Evolutionary conservation across 1,140 invertebrate species (phyloP), one percentile per base, ranked within the genome.

Genomic region (Oppia nitens): DNA sequence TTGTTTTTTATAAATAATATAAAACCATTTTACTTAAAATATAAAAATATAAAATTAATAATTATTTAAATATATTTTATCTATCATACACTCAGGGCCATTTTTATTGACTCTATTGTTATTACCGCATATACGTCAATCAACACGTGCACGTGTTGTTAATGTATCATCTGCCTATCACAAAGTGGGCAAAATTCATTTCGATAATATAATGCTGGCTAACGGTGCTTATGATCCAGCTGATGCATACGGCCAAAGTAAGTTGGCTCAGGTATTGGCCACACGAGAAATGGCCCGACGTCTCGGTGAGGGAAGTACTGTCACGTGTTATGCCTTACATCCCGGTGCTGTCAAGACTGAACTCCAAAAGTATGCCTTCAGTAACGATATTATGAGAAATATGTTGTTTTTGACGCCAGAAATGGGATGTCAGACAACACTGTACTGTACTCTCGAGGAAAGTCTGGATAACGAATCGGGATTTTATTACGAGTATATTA

Each of bases 181-280:
- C 70, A 68, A 66, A 29, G 69, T 75, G 58, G 86, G 85, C 0
- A 74, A 73, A 70, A 83, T 92, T 21, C 80, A 86, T 59, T 78
- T 78, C 55, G 70, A 77, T 1, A 85, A 91, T 72, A 74, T 91
- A 2, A 90, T 90, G 70, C 79, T 78, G 64, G 76, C 58, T 26
- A 63, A 54, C 9, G 25, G 32, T 56, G 69, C 73, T 1, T 89
- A 90, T 70, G 78, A 85, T 67, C 71, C 79, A 27, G 72, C 70
- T 17, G 72, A 71, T 32, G 84, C 85, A 9, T 94, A 93, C 72
- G 77, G 76, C 60, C 84, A 89, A 1, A 87, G 86, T 0, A 94
- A 95, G 70, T 83, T 87, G 65, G 85, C 85, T 1, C 88, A 91
- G 65, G 84, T 95, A 58, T 79, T 85, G 17, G 92, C 92, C 69